Conservation (phyloP, 2,888 invertebrate genomes). For the Watsonalla cultraria region DNA sequence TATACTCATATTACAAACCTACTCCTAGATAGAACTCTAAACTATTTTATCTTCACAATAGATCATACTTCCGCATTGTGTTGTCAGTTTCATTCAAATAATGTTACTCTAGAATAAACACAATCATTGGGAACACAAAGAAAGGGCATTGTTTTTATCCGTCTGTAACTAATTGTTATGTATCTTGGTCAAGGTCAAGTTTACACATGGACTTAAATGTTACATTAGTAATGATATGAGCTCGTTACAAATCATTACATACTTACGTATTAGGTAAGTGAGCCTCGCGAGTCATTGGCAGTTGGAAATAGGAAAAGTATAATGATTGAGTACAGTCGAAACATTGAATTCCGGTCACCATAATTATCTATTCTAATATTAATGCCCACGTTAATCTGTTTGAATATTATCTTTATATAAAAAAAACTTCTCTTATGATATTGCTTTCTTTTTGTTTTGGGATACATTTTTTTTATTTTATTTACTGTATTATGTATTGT, state of each 20-base stretch:
- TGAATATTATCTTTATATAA: no score
- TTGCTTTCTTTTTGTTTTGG: no score
- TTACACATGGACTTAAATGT: neutral
- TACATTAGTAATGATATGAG: neutral
- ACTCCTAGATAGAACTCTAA: neutral
- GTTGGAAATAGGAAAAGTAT: no score
- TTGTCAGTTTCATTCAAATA: constrained; percentile 8
- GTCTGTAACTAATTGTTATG: neutral
- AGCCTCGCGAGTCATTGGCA: no score
- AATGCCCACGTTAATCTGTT: no score
- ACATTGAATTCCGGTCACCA: no score
- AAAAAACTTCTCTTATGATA: no score
- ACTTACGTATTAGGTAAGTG: no score
- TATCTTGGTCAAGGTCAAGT: neutral
- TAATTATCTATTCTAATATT: no score
- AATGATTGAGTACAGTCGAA: no score
- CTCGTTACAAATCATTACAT: neutral
- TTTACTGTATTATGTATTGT: no score
- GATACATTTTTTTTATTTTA: no score
- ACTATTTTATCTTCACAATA: neutral
- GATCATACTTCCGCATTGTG: constrained; percentile 7
- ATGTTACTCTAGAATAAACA: constrained; percentile 3
- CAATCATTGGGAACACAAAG: neutral
- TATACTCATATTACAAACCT: neutral
- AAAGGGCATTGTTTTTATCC: constrained; percentile 1